A percentile compares a stretch with the other conserved stretches of the same genome.
Evolutionary conservation across 2,113 vertebrate species (phyloP).

Genomic region (Microtus oregoni): DNA sequence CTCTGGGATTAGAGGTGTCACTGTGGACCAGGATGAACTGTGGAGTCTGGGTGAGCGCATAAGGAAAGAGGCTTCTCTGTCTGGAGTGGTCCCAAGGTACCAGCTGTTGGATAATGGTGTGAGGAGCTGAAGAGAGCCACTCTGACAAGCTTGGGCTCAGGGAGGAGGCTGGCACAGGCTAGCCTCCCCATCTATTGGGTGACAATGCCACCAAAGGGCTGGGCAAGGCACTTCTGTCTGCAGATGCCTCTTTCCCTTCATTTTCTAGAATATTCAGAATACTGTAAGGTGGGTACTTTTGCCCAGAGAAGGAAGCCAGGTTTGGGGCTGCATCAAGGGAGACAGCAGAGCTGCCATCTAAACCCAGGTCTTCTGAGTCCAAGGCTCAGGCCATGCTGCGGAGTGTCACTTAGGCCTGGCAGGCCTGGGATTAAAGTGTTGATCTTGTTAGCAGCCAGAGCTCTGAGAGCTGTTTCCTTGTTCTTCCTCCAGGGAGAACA

Average conservation of each 20-base stretch:
- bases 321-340: neutral
- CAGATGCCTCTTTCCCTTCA: neutral
- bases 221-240: neutral
- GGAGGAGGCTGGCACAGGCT: neutral
- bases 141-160: neutral
- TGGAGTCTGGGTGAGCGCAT: neutral
- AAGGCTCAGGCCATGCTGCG: neutral
- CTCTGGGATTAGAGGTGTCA: fast-evolving
- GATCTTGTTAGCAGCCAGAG: fast-evolving
- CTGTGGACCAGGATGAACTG: fast-evolving
- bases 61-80: neutral
- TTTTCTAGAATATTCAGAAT: neutral
- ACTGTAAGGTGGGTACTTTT: neutral
- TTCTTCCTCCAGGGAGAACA: neutral
- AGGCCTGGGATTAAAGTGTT: neutral
- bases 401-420: neutral
- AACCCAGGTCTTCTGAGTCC: neutral
- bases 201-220: neutral
- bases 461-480: neutral
- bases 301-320: neutral
- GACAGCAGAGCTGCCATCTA: neutral
- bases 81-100: neutral
- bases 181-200: neutral
- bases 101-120: neutral
- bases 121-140: neutral